Percentiles rank a stretch among this genome's conserved stretches.
These are phyloP conservation scores for Nymphalis polychloros DNA, from an alignment of 2,888 invertebrate genomes.

Conservation along the genomic window DNA sequence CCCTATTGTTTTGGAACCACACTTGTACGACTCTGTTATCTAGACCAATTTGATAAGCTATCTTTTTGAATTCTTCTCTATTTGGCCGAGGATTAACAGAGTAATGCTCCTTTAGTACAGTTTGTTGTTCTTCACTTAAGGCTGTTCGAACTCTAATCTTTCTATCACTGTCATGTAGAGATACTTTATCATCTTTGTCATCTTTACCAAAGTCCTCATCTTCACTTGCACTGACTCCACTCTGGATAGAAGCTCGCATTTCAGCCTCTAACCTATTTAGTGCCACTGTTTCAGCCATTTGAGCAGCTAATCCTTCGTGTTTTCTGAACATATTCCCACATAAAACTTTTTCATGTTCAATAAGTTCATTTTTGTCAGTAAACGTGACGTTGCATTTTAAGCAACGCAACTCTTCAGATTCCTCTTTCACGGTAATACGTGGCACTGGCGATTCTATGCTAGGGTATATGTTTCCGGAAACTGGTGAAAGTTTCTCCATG, in stretches of 20 bases:
- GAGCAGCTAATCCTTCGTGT: conserved; percentile 89
- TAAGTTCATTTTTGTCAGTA: conserved; percentile 80
- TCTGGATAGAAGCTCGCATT: conserved; percentile 76
- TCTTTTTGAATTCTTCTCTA: conserved; percentile 94
- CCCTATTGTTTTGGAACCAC: conserved; percentile 98
- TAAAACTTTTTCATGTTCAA: conserved; percentile 87
- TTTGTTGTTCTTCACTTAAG: conserved; percentile 96
- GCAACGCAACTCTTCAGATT: conserved; percentile 76
- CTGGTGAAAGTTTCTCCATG: conserved; percentile 84
- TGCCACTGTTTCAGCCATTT: conserved; percentile 85
- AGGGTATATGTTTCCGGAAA: conserved; percentile 72
- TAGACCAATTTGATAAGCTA: conserved; percentile 89
- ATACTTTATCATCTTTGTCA: conserved; percentile 78
- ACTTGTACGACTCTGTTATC: conserved; percentile 93
- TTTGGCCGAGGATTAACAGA: conserved; percentile 95
- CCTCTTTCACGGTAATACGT: conserved; percentile 62
- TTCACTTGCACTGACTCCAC: conserved; percentile 81
- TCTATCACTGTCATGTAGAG: conserved; percentile 84
- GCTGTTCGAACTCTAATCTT: conserved; percentile 96
- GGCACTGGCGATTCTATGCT: conserved; percentile 61
- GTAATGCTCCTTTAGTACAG: conserved; percentile 94
- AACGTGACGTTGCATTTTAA: conserved; percentile 82
- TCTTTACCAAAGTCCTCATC: conserved; percentile 82
- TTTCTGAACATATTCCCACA: conserved; percentile 82
- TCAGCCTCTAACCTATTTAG: conserved; percentile 78